Base-by-base conservation (phyloP, 2,113 vertebrate species). In the Clarias batrachus region DNA sequence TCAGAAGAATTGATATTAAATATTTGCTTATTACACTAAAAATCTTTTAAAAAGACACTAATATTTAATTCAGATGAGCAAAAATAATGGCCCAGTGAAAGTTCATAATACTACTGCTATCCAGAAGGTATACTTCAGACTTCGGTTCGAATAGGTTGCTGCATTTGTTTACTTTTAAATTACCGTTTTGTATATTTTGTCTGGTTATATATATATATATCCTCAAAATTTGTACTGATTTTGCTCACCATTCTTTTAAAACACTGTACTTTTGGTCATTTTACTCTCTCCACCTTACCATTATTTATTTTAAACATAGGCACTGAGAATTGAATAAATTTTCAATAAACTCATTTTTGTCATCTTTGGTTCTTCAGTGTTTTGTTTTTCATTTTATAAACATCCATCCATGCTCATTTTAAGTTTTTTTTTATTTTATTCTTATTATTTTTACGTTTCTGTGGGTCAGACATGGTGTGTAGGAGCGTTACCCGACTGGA, bases 231-330 rank as follows among this genome's bases (percentile, higher is more conserved):
- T 95, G 93, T 95, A 94, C 89, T 91, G 90, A 91, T 92, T 92
- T 95, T 91, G 87, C 83, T 94, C 93, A 93, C 92, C 85, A 17
- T 93, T 92, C 94, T 93, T 93, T 95, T 95, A 93, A 92, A 93
- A 93, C 93, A 92, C 90, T 93, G 92, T 93, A 93, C 93, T 93
- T 92, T 93, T 93, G 93, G 94, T 94, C 93, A 93, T 95, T 96
- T 95, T 93, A 94, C 93, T 95, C 92, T 92, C 94, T 94, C 94
- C 92, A 92, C 91, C 93, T 94, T 94, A 94, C 93, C 95, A 94
- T 97, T 97, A 97, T 97, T 98, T 98, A 97, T 97, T 96, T 95
- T 95, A 95, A 92, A 94, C 91, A 89, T 88, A 94, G 92, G 94
- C 96, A 97, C 96, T 96, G 94, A 96, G 94, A 93, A 95, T 83